phyloP scores from a whole-genome alignment of 2,797 vertebrate species.

The Danio jaintianensis region DNA sequence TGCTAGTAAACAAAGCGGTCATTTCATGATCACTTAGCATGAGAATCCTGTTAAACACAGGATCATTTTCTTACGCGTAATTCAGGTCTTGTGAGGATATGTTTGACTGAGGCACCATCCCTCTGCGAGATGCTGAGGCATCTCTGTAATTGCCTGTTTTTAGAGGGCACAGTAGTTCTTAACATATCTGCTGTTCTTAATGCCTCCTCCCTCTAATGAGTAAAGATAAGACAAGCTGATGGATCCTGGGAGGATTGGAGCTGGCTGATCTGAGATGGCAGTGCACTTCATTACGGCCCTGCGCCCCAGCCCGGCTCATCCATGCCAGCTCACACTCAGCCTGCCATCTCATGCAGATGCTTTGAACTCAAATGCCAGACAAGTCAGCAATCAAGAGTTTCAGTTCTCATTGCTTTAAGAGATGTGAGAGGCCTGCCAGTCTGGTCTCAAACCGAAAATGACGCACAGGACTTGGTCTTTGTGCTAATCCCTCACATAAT shows the following conservation, averaged over 20 bases:
- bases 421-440: constrained; percentile 22
- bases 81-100: constrained; percentile 33
- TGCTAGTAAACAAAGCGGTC: not conserved
- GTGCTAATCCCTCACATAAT: constrained; percentile 43
- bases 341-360: constrained; percentile 13
- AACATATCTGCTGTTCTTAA: constrained; percentile 41
- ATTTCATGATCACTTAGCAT: not conserved
- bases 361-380: constrained; percentile 52
- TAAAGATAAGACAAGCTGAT: constrained; percentile 60
- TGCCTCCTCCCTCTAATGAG: constrained; percentile 54
- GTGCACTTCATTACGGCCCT: not conserved
- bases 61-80: constrained; percentile 23
- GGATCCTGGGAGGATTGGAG: constrained; percentile 45
- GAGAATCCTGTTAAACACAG: constrained; percentile 11
- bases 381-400: constrained; percentile 50
- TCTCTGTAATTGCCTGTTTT: constrained; percentile 59
- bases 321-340: constrained; percentile 16
- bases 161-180: constrained; percentile 52
- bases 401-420: constrained; percentile 41
- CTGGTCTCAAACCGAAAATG: constrained; percentile 1
- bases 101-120: constrained; percentile 18
- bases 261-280: constrained; percentile 21
- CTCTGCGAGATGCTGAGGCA: constrained; percentile 25
- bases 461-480: not conserved
- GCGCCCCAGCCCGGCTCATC: constrained; percentile 17